Base-by-base conservation (phyloP, 2,797 vertebrate species). In the Carapus acus region DNA sequence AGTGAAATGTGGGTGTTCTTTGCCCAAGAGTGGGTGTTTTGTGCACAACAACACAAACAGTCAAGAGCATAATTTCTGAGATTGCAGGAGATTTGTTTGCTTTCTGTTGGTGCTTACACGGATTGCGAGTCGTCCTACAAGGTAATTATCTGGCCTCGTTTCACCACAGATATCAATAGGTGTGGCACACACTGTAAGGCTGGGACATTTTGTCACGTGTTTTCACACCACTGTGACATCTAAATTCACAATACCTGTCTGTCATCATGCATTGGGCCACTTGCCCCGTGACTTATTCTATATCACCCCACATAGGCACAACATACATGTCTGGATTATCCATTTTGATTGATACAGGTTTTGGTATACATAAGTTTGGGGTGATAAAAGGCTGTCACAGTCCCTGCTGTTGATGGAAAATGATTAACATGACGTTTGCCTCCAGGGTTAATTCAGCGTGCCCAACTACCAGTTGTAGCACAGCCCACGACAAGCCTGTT, bases 391-490 rank as follows among this genome's bases (percentile, higher is more conserved):
- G 29, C 29, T 3, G 5, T 15, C n/a, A 37, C 36, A 43, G 7
- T 63, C 27, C 49, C 9, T 49, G 18, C 19, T 19, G 17, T 21
- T 5, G 0, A 4, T 12, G 37, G 56, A 76, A 39, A 77, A 82
- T 77, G 20, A 69, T 73, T 78, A 76, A 79, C 71, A n/a, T 6
- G 1, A 5, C 54, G 58, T 76, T 80, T 75, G 67, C 43, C 54
- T 53, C 61, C 43, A 17, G 23, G n/a, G 33, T 27, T 2, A 47
- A 41, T 40, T 23, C 17, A 19, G 42, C 16, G 21, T 43, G 13
- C 24, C 20, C 8, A 42, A 1, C 27, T 34, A 11, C 41, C 11
- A 49, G 27, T 46, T 48, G 24, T n/a, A n/a, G n/a, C n/a, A n/a
- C n/a, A n/a, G n/a, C n/a, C n/a, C n/a, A n/a, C n/a, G n/a, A n/a